Conservation (phyloP, 2,888 invertebrate species). For the Azorinus chamasolen region DNA sequence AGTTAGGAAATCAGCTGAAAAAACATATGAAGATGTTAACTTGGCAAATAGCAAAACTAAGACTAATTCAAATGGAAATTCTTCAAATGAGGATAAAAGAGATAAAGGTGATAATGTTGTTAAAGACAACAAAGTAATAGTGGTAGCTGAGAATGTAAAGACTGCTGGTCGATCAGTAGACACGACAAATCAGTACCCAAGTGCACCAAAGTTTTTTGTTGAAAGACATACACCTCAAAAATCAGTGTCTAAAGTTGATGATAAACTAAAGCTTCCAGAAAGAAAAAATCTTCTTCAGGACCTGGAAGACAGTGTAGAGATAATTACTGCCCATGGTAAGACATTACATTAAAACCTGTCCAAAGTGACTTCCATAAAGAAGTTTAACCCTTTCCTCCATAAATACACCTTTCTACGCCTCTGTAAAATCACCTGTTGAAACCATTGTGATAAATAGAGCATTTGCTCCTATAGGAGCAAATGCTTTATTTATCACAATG, state of each 20-base stretch:
- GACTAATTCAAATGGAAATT: not conserved
- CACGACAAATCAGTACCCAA: conserved; percentile 5
- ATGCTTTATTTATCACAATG: no score
- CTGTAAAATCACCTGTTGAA: no score
- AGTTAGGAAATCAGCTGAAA: conserved; percentile 56
- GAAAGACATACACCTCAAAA: conserved; percentile 70
- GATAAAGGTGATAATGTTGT: not conserved
- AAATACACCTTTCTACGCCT: no score
- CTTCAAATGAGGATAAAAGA: not conserved
- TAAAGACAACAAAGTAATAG: not conserved
- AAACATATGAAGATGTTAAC: conserved; percentile 51
- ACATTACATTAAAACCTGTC: no score
- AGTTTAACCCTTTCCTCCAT: no score
- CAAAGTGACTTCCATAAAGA: no score
- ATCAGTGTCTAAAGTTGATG: conserved; percentile 26
- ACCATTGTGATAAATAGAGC: no score
- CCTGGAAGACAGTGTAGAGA: conserved; percentile 66
- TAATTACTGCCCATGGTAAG: conserved; percentile 60
- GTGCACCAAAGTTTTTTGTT: conserved; percentile 63
- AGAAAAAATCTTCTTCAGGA: conserved; percentile 61
- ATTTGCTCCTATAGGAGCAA: no score
- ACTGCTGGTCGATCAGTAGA: not conserved
- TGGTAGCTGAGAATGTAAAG: not conserved
- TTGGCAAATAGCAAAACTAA: conserved; percentile 38
- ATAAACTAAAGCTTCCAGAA: conserved; percentile 35